Evolutionary conservation across 2,113 vertebrate genomes (phyloP).

Genomic region (Salvelinus fontinalis): DNA sequence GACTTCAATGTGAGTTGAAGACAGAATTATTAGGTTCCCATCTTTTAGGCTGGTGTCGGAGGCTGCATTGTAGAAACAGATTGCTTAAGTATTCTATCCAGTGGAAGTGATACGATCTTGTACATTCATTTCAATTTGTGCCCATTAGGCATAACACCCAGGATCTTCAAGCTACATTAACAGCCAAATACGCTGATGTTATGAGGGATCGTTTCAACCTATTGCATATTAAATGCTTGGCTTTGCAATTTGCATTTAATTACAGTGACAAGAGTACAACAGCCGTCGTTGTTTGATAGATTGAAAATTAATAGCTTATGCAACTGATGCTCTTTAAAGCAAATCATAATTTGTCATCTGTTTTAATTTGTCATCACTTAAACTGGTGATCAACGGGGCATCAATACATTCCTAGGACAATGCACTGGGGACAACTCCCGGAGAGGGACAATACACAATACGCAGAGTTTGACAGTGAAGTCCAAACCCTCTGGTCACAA

Average conservation of each 20-base stretch:
- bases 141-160: slow-evolving; percentile 61
- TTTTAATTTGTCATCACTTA: slow-evolving; percentile 61
- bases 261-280: slow-evolving; percentile 51
- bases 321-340: slow-evolving; percentile 50
- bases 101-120: slow-evolving; percentile 47
- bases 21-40: not conserved
- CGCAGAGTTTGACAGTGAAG: slow-evolving; percentile 12
- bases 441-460: not conserved
- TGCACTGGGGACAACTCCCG: not conserved
- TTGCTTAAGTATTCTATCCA: slow-evolving; percentile 36
- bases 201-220: slow-evolving; percentile 60
- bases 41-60: not conserved
- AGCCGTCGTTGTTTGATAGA: slow-evolving; percentile 47
- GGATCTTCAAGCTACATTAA: slow-evolving; percentile 69
- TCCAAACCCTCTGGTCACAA: no score
- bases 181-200: slow-evolving; percentile 51
- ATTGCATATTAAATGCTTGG: slow-evolving; percentile 66
- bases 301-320: slow-evolving; percentile 56
- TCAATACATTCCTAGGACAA: slow-evolving; percentile 29
- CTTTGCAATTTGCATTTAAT: slow-evolving; percentile 69
- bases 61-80: slow-evolving; percentile 17
- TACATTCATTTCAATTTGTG: slow-evolving; percentile 64
- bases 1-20: not conserved
- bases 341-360: slow-evolving; percentile 55
- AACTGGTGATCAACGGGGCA: slow-evolving; percentile 15